Evolutionary conservation across 2,888 invertebrate genomes (phyloP).

Genomic region (Hydraecia micacea): DNA sequence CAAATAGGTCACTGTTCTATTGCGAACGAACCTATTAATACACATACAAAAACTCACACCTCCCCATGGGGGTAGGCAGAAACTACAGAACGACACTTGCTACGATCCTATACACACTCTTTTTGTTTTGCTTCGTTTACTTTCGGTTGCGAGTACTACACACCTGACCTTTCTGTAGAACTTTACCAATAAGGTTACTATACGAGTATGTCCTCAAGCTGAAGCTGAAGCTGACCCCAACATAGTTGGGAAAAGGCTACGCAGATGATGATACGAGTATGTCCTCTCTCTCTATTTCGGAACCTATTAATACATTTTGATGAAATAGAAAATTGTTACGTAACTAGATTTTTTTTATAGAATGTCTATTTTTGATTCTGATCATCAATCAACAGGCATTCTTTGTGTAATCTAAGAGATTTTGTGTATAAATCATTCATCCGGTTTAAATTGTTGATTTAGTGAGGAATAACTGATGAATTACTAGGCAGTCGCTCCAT

Average conservation of each 20-base stretch:
- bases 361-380: slow-evolving; percentile 26
- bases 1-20: slow-evolving; percentile 27
- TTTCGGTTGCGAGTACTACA: background rate
- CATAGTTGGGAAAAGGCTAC: too few relatives aligned
- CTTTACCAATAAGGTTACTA: background rate
- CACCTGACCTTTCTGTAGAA: background rate
- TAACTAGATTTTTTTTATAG: background rate
- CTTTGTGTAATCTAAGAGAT: slow-evolving; percentile 3
- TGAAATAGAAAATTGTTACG: slow-evolving; percentile 10
- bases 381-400: slow-evolving; percentile 20
- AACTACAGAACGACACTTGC: background rate
- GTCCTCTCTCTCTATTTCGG: background rate
- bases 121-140: background rate
- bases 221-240: too few relatives aligned
- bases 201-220: too few relatives aligned
- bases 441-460: background rate
- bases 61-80: background rate
- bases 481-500: background rate
- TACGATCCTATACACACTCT: background rate
- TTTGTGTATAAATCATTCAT: slow-evolving; percentile 4
- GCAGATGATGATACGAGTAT: too few relatives aligned
- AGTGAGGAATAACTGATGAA: background rate
- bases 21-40: slow-evolving; percentile 39
- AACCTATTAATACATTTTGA: slow-evolving; percentile 36
- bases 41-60: background rate